These are phyloP conservation scores for Cyclargus thomasi DNA, from an alignment of 1,140 invertebrate species.

Conservation along the genomic window DNA sequence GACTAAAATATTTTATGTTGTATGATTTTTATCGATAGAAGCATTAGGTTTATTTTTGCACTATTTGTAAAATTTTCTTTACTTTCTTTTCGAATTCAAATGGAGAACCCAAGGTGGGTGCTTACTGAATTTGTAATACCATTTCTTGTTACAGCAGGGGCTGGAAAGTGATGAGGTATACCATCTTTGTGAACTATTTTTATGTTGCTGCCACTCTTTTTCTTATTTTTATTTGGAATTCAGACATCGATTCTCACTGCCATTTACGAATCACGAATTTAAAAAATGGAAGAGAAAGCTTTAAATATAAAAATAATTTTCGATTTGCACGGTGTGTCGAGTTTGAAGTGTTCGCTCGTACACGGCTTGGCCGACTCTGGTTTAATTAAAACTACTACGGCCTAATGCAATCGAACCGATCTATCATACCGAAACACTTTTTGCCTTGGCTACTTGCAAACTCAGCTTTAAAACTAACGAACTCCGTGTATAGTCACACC, in stretches of 20 bases:
- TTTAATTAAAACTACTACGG: constrained; percentile 25
- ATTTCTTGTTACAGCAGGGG: constrained; percentile 86
- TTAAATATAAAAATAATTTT: constrained; percentile 63
- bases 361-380: constrained; percentile 50
- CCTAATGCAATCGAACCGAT: constrained; percentile 2
- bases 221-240: constrained; percentile 67
- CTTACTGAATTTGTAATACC: constrained; percentile 73
- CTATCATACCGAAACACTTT: constrained; percentile 1
- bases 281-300: constrained; percentile 69
- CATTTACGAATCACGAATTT: constrained; percentile 66
- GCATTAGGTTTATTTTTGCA: constrained; percentile 15
- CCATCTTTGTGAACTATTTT: constrained; percentile 74
- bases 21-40: constrained; percentile 17
- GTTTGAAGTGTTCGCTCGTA: constrained; percentile 52
- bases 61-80: constrained; percentile 26
- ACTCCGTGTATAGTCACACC: background rate
- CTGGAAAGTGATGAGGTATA: constrained; percentile 91
- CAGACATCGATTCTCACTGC: constrained; percentile 65
- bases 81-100: constrained; percentile 18
- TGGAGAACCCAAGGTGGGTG: constrained; percentile 67
- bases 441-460: constrained; percentile 10
- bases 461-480: background rate
- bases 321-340: constrained; percentile 46
- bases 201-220: constrained; percentile 73
- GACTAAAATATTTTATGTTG: constrained; percentile 15